These are phyloP conservation scores for Leucoma salicis DNA, from an alignment of 2,888 invertebrate species.

Conservation along the genomic window DNA sequence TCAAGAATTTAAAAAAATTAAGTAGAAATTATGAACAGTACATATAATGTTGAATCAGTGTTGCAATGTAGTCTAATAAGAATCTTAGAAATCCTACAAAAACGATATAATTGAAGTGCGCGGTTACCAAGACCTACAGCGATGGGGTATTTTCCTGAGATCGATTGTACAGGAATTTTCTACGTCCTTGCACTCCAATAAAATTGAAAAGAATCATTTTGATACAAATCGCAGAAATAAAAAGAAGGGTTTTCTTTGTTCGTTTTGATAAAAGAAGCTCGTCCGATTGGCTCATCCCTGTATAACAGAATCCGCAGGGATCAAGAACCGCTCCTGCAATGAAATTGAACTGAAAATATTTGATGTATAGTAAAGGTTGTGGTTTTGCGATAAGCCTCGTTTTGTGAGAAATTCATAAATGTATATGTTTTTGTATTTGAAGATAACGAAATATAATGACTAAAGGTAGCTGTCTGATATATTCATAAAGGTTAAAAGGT, in stretches of 20 bases:
- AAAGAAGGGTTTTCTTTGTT: conserved; percentile 3
- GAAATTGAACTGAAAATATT: conserved; percentile 1
- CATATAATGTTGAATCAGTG: too few relatives aligned
- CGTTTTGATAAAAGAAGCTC: conserved; percentile 4
- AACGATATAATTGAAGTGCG: too few relatives aligned
- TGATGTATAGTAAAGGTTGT: neutral
- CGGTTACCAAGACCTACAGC: neutral
- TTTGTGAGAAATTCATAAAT: neutral
- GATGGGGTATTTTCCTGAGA: neutral
- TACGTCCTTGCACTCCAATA: neutral
- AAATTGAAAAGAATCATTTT: neutral
- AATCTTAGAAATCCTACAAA: too few relatives aligned
- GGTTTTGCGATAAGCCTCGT: neutral
- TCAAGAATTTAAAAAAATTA: too few relatives aligned
- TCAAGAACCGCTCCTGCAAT: conserved; percentile 3
- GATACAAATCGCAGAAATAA: neutral
- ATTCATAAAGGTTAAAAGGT: too few relatives aligned
- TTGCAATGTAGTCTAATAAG: too few relatives aligned
- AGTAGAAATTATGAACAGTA: too few relatives aligned
- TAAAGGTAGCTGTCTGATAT: too few relatives aligned
- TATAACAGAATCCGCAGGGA: conserved; percentile 6
- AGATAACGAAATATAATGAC: too few relatives aligned
- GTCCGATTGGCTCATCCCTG: conserved; percentile 1
- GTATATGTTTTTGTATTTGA: too few relatives aligned
- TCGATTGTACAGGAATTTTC: neutral